Evolutionary conservation across 2,797 vertebrate genomes (phyloP), one percentile per base, ranked within the genome.

Genomic region (Myotis findleyi): DNA sequence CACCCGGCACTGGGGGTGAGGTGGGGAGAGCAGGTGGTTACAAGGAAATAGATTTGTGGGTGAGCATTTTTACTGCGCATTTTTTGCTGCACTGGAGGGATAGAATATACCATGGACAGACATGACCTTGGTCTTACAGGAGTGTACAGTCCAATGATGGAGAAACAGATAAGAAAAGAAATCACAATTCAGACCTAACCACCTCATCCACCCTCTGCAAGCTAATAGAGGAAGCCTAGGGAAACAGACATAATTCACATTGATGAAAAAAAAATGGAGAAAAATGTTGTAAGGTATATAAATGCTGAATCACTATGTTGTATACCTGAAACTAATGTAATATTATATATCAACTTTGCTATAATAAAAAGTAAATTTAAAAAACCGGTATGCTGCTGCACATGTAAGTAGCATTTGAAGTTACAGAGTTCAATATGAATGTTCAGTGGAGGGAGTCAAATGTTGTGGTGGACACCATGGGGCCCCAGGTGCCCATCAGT

Each of bases 51-150:
- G 38, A 66, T 41, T 33, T 8, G 6, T 57, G 16, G 47, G 33
- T 7, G 33, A 18, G 13, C 0, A 1, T 57, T n/a, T 79, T 83
- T 44, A 30, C n/a, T 0, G 16, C 18, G 0, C 0, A 30, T 20
- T 7, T 6, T 17, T 7, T 6, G 3, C 14, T 14, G 4, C 8
- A 10, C 53, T 41, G 7, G 13, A 25, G 21, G 12, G 17, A 55
- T 6, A 68, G 57, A 66, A 81, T 66, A 20, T 9, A 18, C 2
- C 16, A 7, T 17, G 33, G 23, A 62, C 13, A 53, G 51, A 17
- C 18, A 53, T 0, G 5, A 25, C 20, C 49, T 75, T 4, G 0
- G 5, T 55, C 41, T 44, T 16, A 36, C 86, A 51, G 62, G 23
- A 23, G 3, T n/a, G 2, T 14, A 68, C 5, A 41, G 18, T 33